These are phyloP conservation scores for Congeria kusceri DNA, from an alignment of 2,888 invertebrate species.

Conservation along the genomic window DNA sequence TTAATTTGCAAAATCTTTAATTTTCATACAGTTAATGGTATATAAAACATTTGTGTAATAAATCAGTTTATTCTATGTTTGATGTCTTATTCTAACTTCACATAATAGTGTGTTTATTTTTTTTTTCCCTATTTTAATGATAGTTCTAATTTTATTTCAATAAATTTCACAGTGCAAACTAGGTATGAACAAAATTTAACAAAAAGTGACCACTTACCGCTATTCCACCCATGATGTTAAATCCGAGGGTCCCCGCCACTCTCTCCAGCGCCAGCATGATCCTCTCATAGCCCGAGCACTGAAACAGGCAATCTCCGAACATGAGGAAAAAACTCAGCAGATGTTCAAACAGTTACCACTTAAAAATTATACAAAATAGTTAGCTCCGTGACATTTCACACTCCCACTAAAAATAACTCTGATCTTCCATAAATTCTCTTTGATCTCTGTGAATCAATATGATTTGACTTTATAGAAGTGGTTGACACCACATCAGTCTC, in stretches of 20 bases:
- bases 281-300: constrained; percentile 64
- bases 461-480: background rate
- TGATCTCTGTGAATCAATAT: constrained; percentile 32
- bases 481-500: no score
- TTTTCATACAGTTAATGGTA: no score
- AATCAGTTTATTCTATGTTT: no score
- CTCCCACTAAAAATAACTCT: constrained; percentile 1
- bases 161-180: no score
- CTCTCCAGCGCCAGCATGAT: constrained; percentile 70
- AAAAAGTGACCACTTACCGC: constrained; percentile 64
- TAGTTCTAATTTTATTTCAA: no score
- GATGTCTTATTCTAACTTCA: no score
- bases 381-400: constrained; percentile 37
- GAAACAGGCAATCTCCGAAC: constrained; percentile 37
- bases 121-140: no score
- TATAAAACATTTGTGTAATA: no score
- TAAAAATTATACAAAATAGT: constrained; percentile 46
- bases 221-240: constrained; percentile 80
- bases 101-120: no score
- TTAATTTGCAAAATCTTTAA: no score
- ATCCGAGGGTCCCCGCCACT: constrained; percentile 74
- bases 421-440: constrained; percentile 27
- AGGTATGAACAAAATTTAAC: background rate
- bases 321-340: constrained; percentile 32
- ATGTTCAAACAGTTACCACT: constrained; percentile 36